phyloP scores from a whole-genome alignment of 2,113 vertebrate genomes.

The Gnathonemus echidnorhynchus region DNA sequence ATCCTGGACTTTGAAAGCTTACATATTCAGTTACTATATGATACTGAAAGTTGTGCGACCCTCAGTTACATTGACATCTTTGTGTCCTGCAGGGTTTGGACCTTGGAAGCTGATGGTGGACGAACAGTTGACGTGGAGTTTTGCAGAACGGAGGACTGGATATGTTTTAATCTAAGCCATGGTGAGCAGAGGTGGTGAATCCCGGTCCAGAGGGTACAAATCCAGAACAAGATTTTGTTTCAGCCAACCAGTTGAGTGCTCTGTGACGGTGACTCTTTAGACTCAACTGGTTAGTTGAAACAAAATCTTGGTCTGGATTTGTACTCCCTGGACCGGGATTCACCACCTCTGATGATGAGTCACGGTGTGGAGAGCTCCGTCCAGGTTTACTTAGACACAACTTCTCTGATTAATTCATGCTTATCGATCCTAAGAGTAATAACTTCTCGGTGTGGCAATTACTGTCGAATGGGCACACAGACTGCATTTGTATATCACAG shows the following conservation, averaged over 20 bases:
- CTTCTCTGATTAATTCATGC: conserved; percentile 23
- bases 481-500: not conserved
- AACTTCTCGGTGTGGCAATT: conserved; percentile 22
- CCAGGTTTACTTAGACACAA: conserved; percentile 17
- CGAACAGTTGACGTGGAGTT: not conserved
- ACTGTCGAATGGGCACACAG: not conserved
- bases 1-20: not conserved
- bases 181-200: too few relatives aligned
- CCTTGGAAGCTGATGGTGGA: not conserved
- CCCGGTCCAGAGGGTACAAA: too few relatives aligned
- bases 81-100: not conserved
- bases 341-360: not conserved
- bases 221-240: too few relatives aligned
- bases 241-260: too few relatives aligned
- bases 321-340: too few relatives aligned
- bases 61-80: not conserved
- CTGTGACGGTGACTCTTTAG: too few relatives aligned
- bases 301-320: too few relatives aligned
- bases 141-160: not conserved
- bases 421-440: conserved; percentile 27
- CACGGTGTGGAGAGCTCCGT: conserved; percentile 21
- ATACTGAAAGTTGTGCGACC: not conserved
- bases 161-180: not conserved
- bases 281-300: too few relatives aligned
- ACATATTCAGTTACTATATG: not conserved